phyloP scores from a whole-genome alignment of 2,113 vertebrate species.

The Hemichromis elongatus region DNA sequence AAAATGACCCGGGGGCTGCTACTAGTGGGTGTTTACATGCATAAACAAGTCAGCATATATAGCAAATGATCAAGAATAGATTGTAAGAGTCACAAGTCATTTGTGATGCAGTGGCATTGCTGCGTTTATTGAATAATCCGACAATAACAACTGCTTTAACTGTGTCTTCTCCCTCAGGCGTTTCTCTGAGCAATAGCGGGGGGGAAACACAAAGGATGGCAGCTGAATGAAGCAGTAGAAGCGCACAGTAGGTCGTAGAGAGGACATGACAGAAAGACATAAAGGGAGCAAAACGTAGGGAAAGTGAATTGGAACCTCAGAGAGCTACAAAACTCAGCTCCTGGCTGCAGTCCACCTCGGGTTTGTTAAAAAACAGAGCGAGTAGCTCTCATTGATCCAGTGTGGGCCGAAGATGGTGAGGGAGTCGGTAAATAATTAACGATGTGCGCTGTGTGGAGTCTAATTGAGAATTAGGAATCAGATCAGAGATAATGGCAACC shows the following conservation, averaged over 20 bases:
- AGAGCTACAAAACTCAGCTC: conserved; percentile 1
- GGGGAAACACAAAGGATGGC: conserved; percentile 10
- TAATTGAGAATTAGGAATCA: conserved; percentile 66
- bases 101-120: conserved; percentile 35
- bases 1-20: conserved; percentile 19
- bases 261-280: conserved; percentile 20
- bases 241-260: background rate
- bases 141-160: conserved; percentile 35
- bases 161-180: conserved; percentile 24
- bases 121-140: conserved; percentile 51
- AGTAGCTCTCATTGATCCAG: conserved; percentile 31
- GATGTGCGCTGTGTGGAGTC: conserved; percentile 27
- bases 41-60: conserved; percentile 22
- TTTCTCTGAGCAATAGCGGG: conserved; percentile 43
- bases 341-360: conserved; percentile 21
- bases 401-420: conserved; percentile 31
- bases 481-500: conserved; percentile 56
- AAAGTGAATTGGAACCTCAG: conserved; percentile 14
- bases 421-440: conserved; percentile 63
- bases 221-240: background rate
- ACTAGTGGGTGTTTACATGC: conserved; percentile 2
- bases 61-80: conserved; percentile 53
- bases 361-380: background rate
- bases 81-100: conserved; percentile 39
- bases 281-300: background rate